Percentiles rank a stretch among this genome's conserved stretches.
Conservation (phyloP, 2,113 vertebrate genomes). For the Nesoenas mayeri region DNA sequence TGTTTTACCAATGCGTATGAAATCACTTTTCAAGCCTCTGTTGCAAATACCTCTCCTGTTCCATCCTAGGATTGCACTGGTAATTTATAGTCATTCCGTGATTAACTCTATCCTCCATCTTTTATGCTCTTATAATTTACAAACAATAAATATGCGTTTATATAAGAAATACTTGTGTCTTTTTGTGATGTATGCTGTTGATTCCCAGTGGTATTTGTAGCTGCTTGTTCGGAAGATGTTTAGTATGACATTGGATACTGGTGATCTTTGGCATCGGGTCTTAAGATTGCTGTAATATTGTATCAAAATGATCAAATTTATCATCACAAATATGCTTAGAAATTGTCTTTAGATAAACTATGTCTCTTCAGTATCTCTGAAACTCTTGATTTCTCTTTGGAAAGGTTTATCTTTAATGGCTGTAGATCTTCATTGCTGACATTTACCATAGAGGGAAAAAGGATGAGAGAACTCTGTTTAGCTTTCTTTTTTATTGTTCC, state of each 20-base stretch:
- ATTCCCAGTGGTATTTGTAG: background rate
- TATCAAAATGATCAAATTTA: background rate
- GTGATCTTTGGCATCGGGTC: background rate
- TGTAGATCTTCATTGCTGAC: background rate
- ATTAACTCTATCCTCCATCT: background rate
- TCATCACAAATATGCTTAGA: background rate
- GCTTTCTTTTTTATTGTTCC: background rate
- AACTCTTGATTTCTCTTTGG: background rate
- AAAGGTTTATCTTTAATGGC: background rate
- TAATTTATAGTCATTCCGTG: background rate
- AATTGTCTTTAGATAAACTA: background rate
- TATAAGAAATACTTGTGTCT: background rate
- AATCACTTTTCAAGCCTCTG: background rate
- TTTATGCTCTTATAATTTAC: background rate
- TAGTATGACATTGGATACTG: background rate
- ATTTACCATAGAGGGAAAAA: background rate
- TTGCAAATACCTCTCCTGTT: background rate
- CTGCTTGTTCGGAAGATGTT: background rate
- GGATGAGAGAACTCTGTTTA: background rate
- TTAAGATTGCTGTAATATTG: background rate
- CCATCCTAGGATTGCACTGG: background rate
- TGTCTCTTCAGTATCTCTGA: background rate
- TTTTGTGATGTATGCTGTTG: background rate
- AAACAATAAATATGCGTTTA: background rate
- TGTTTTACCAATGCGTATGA: rapidly evolving